A percentile compares a stretch with the other conserved stretches of the same genome.
Evolutionary conservation across 2,797 vertebrate species (phyloP).

Genomic region (Hyperoplus lanceolatus): DNA sequence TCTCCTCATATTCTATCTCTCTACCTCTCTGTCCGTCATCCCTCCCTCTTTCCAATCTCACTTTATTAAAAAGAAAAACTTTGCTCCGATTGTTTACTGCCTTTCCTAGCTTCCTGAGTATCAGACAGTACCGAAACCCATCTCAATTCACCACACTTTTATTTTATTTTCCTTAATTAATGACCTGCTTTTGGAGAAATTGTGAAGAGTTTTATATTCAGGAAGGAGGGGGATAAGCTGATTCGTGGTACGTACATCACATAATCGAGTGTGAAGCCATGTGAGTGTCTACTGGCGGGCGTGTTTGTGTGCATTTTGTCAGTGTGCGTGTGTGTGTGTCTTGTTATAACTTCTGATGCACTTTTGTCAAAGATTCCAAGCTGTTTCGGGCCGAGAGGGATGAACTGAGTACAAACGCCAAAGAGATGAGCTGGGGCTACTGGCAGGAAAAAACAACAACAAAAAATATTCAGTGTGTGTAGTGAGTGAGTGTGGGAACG

Average conservation of each 20-base stretch:
- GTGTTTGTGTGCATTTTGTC: constrained; percentile 29
- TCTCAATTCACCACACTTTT: constrained; percentile 25
- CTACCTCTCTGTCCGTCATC: constrained; percentile 42
- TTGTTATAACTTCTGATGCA: constrained; percentile 39
- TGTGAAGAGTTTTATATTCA: constrained; percentile 56
- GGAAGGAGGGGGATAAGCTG: constrained; percentile 54
- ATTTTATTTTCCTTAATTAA: constrained; percentile 46
- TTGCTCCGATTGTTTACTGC: constrained; percentile 12
- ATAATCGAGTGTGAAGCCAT: constrained; percentile 43
- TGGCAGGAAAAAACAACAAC: constrained; percentile 44
- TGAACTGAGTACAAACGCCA: constrained; percentile 47
- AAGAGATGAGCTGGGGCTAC: constrained; percentile 10
- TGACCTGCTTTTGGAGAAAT: constrained; percentile 60
- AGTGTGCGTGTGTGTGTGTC: constrained; percentile 8
- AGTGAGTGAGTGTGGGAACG: constrained; percentile 1
- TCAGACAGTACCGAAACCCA: constrained; percentile 24
- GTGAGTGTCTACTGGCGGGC: constrained; percentile 18
- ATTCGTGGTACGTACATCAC: constrained; percentile 42
- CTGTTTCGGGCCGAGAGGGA: constrained; percentile 57
- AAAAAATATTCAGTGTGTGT: constrained; percentile 8
- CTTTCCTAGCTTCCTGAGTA: constrained; percentile 9
- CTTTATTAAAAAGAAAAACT: constrained; percentile 24
- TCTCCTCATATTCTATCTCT: constrained; percentile 35
- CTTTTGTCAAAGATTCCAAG: constrained; percentile 63
- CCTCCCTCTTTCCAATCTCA: constrained; percentile 32